Percentiles rank a stretch among this genome's conserved stretches.
Conservation (phyloP, 2,888 invertebrate genomes). For the Eretmocerus hayati region DNA sequence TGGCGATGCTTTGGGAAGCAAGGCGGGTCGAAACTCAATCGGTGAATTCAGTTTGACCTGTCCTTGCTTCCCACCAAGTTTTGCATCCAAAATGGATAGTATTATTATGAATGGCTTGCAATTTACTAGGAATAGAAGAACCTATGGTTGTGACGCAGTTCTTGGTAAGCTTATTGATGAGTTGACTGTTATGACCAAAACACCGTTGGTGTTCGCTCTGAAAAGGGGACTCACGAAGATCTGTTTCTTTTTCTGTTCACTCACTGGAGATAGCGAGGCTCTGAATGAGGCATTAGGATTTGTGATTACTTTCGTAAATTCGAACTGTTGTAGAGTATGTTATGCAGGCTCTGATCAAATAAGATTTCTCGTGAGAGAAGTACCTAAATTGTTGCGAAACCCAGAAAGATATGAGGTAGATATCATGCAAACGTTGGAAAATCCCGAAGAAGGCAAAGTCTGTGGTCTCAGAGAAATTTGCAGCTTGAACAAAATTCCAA, state of each 20-base stretch:
- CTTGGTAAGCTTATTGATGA: not conserved
- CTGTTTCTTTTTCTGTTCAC: not conserved
- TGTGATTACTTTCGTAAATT: not conserved
- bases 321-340: not conserved
- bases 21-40: not conserved
- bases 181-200: not conserved
- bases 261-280: not conserved
- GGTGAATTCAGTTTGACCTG: not conserved
- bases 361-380: not conserved
- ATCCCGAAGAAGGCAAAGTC: not conserved
- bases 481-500: not conserved
- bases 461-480: not conserved
- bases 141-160: not conserved
- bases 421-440: not conserved
- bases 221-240: not conserved
- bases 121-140: not conserved
- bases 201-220: not conserved
- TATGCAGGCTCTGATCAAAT: not conserved
- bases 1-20: not conserved
- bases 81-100: not conserved
- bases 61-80: not conserved
- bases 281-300: not conserved
- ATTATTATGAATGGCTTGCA: not conserved
- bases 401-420: not conserved
- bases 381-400: not conserved